Base-by-base conservation (phyloP, 2,797 vertebrate genomes). In the Onychomys arenicola region DNA sequence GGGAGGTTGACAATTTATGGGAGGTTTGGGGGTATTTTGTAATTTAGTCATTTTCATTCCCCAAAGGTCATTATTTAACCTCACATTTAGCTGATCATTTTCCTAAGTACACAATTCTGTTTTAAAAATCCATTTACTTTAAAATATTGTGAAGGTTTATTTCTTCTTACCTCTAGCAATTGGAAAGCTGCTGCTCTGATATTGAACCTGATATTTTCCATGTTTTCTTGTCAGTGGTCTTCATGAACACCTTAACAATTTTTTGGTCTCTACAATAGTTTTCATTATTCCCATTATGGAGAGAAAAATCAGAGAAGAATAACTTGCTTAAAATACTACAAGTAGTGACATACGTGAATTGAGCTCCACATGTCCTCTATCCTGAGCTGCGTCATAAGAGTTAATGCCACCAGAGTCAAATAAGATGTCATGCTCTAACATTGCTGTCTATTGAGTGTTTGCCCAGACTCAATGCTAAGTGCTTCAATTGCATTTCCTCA, bases 51-150 rank as follows among this genome's bases (percentile, higher is more conserved):
- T 82, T 91, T 94, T 13, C 7, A 87, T 78, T 61, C 19, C 29
- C 77, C 10, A 86, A 92, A 78, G 55, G 6, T 34, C 59, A 71
- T 69, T 85, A 80, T 59, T 96, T 82, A 92, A n/a, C 12, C 32
- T 81, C n/a, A 85, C 11, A 7, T 89, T 71, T 91, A 55, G 46
- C 76, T 80, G 19, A 52, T 52, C 29, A 55, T 77, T 89, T 86
- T 32, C 5, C n/a, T 78, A 82, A 82, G 29, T 25, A 55, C 25
- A 63, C 4, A 34, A 71, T 86, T 93, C 29, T 86, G 6, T n/a
- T 89, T 75, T 91, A 78, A 96, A 94, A 65, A 25, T 90, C 21
- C 11, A 17, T 76, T 75, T 57, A 23, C 49, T 91, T 84, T 23
- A 49, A 71, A 55, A n/a, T 57, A 9, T 12, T 71, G 32, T 32